Conservation (phyloP, 64 coral and sea anemone species). For the Catalaphyllia jardinei region DNA sequence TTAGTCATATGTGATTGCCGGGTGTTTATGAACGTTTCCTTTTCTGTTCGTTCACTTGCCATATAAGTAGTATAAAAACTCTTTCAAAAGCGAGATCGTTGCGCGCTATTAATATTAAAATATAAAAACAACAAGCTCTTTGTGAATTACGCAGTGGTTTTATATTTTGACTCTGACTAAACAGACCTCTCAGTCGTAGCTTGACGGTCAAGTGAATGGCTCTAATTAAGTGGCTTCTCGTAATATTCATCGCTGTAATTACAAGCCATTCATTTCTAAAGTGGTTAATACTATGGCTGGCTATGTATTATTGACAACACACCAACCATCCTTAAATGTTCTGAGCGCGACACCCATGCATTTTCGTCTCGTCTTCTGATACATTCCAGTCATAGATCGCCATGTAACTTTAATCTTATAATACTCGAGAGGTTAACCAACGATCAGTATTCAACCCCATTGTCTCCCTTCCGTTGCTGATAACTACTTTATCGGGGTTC, state of each 20-base stretch:
- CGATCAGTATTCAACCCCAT: conserved; percentile 11
- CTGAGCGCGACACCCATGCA: conserved; percentile 36
- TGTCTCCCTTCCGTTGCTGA: neutral
- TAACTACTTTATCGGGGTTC: conserved; percentile 7
- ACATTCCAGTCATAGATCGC: neutral
- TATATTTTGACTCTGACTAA: conserved; percentile 28
- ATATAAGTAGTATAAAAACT: neutral
- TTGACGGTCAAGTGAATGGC: conserved; percentile 48
- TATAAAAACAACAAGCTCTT: conserved; percentile 60
- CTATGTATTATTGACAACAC: conserved; percentile 44
- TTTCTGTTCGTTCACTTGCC: neutral
- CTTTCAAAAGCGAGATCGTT: neutral
- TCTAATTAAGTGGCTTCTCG: conserved; percentile 77
- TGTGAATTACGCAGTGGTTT: neutral
- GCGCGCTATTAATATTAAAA: neutral
- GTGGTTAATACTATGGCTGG: conserved; percentile 66
- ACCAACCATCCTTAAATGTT: conserved; percentile 21
- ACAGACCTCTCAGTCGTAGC: conserved; percentile 26
- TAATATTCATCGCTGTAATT: conserved; percentile 76
- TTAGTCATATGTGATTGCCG: conserved; percentile 14
- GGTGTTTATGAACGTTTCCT: neutral
- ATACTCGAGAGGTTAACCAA: conserved; percentile 3
- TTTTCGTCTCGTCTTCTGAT: neutral
- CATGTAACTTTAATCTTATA: neutral
- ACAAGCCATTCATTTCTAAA: conserved; percentile 73